phyloP scores from a whole-genome alignment of 2,888 invertebrate species.

The Nomada hirtipes region DNA sequence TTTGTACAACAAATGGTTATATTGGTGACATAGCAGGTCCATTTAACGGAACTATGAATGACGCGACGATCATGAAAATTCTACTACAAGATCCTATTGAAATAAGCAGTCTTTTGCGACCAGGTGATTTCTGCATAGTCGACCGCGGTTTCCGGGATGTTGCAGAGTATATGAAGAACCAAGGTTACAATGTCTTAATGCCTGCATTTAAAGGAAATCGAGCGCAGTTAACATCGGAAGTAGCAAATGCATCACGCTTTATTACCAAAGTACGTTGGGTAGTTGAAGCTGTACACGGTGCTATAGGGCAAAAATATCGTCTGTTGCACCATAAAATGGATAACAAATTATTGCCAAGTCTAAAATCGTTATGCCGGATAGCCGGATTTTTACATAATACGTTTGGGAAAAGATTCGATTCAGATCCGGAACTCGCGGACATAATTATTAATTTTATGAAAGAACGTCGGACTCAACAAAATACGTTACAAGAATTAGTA shows the following conservation, averaged over 20 bases:
- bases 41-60: constrained; percentile 65
- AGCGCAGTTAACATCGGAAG: constrained; percentile 38
- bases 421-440: background rate
- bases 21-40: constrained; percentile 67
- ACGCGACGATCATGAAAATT: constrained; percentile 68
- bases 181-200: constrained; percentile 36
- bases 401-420: constrained; percentile 60
- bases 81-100: constrained; percentile 61
- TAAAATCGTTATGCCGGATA: constrained; percentile 40
- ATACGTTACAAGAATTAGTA: background rate
- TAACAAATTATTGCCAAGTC: constrained; percentile 54
- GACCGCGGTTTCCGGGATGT: constrained; percentile 72
- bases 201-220: constrained; percentile 70
- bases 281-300: constrained; percentile 68
- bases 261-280: constrained; percentile 7
- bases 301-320: constrained; percentile 62
- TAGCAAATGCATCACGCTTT: background rate
- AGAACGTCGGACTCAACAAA: background rate
- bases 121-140: constrained; percentile 62
- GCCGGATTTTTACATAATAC: constrained; percentile 50
- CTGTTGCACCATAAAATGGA: constrained; percentile 42
- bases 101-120: constrained; percentile 52
- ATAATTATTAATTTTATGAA: constrained; percentile 2
- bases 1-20: constrained; percentile 69
- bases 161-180: constrained; percentile 42